Evolutionary conservation across 1,140 invertebrate genomes (phyloP).

Genomic region (Zelostemma sp.): DNA sequence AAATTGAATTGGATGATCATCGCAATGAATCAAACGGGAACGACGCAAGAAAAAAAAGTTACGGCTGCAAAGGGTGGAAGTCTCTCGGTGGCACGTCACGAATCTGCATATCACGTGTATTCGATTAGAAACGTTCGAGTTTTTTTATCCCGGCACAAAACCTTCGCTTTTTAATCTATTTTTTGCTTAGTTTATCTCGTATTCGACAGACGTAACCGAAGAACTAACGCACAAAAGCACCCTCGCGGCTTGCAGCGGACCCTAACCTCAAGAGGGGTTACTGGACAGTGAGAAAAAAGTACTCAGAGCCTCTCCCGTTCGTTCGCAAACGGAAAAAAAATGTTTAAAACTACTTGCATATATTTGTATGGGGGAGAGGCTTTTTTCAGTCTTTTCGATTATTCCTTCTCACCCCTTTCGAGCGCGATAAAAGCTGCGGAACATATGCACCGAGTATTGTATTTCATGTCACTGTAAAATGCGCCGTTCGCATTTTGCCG

Average conservation of each 20-base stretch:
- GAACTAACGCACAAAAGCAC: slow-evolving; percentile 44
- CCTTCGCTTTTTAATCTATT: slow-evolving; percentile 48
- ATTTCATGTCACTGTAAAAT: background rate
- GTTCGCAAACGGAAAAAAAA: slow-evolving; percentile 38
- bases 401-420: slow-evolving; percentile 7
- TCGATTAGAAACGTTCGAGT: slow-evolving; percentile 49
- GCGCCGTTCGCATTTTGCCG: too few relatives aligned
- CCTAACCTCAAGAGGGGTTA: slow-evolving; percentile 28
- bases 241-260: slow-evolving; percentile 16
- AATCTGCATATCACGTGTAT: slow-evolving; percentile 50
- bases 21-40: slow-evolving; percentile 11
- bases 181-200: slow-evolving; percentile 45
- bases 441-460: background rate
- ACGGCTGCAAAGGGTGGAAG: slow-evolving; percentile 30
- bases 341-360: slow-evolving; percentile 24
- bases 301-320: slow-evolving; percentile 27
- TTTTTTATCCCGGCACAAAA: slow-evolving; percentile 33
- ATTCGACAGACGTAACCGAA: slow-evolving; percentile 44
- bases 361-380: background rate
- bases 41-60: slow-evolving; percentile 25
- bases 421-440: background rate
- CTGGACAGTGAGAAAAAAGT: slow-evolving; percentile 46
- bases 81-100: slow-evolving; percentile 34
- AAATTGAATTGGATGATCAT: slow-evolving; percentile 9
- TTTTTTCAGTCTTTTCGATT: slow-evolving; percentile 31